Evolutionary conservation across 2,113 vertebrate genomes (phyloP).

Genomic region (Chiloscyllium plagiosum): DNA sequence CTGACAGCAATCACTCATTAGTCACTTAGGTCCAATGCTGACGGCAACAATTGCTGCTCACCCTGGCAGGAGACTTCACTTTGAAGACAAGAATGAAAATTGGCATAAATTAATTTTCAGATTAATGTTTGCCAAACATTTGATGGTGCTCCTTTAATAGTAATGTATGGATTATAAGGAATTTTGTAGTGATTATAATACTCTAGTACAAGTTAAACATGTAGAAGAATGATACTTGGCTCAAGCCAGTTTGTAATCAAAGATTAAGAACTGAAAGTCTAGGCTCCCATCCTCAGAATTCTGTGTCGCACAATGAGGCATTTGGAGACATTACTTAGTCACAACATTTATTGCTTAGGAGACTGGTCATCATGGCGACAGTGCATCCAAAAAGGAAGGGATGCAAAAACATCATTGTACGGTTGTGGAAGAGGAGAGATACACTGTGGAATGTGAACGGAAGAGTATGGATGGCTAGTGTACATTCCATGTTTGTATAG

Average conservation of each 20-base stretch:
- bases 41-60: not conserved
- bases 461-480: not conserved
- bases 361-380: not conserved
- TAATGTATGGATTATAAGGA: conserved; percentile 7
- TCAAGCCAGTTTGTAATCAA: not conserved
- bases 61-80: not conserved
- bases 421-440: not conserved
- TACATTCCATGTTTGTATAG: too few species aligned
- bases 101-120: not conserved
- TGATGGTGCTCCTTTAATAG: conserved; percentile 9
- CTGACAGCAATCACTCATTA: not conserved
- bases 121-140: conserved; percentile 15
- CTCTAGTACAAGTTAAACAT: conserved; percentile 23
- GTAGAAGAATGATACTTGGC: not conserved
- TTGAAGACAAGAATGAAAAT: not conserved
- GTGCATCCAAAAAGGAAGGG: too few species aligned
- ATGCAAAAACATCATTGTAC: not conserved
- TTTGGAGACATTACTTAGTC: not conserved
- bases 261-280: not conserved
- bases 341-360: not conserved
- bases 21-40: not conserved
- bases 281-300: not conserved
- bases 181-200: conserved; percentile 28
- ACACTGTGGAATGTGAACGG: not conserved
- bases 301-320: not conserved